These are phyloP conservation scores for Scaeva pyrastri DNA, from an alignment of 2,888 invertebrate genomes.

Conservation along the genomic window DNA sequence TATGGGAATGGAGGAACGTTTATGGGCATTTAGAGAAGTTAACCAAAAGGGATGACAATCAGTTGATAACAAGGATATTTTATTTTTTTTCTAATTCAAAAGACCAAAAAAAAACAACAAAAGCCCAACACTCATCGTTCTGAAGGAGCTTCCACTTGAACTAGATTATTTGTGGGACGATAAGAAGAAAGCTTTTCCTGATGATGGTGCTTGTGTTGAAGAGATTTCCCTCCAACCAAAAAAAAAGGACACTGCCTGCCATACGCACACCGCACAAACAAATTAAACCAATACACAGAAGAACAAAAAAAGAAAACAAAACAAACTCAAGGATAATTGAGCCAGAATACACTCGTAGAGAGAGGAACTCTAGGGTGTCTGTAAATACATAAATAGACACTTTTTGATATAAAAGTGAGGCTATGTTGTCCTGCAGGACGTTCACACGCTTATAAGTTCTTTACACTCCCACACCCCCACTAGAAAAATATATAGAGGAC, in stretches of 20 bases:
- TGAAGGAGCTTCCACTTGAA: conserved; percentile 54
- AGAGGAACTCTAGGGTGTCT: neutral
- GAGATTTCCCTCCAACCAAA: neutral
- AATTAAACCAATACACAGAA: conserved; percentile 56
- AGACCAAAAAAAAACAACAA: conserved; percentile 9
- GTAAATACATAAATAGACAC: neutral
- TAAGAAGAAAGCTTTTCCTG: conserved; percentile 53
- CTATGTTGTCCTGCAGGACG: conserved; percentile 65
- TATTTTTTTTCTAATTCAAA: neutral
- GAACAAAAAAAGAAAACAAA: conserved; percentile 24
- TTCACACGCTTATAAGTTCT: conserved; percentile 69
- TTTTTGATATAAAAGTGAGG: conserved; percentile 12
- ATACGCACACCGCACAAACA: conserved; percentile 60
- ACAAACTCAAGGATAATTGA: conserved; percentile 55
- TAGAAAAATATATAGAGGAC: conserved; percentile 12
- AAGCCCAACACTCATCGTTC: conserved; percentile 46
- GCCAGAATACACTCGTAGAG: neutral
- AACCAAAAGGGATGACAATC: conserved; percentile 64
- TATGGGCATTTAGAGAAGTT: conserved; percentile 21
- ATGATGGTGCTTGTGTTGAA: neutral
- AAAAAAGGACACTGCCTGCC: conserved; percentile 12
- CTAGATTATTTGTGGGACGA: conserved; percentile 66
- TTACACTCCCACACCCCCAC: neutral
- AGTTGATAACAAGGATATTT: conserved; percentile 61
- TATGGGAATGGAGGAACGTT: neutral